A percentile compares a stretch with the other conserved stretches of the same genome.
Conservation (phyloP, 1,140 invertebrate species). For the Orchesella cincta region DNA sequence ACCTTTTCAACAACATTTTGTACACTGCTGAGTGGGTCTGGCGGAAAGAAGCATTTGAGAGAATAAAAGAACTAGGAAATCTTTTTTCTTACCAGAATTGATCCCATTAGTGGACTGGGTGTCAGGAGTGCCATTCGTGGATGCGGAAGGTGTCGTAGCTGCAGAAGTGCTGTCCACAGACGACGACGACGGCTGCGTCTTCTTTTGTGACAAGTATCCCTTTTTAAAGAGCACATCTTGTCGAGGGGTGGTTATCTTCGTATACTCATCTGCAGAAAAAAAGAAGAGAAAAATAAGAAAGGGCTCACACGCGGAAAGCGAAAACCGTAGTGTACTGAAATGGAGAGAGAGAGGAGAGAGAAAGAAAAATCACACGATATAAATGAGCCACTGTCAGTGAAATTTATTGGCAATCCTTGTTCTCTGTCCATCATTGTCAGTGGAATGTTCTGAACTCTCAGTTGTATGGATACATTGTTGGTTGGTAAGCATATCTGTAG, state of each 20-base stretch:
- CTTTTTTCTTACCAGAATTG: constrained; percentile 47
- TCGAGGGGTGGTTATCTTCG: constrained; percentile 68
- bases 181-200: constrained; percentile 54
- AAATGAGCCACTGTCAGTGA: constrained; percentile 26
- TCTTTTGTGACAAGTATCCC: constrained; percentile 67
- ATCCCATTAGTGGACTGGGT: constrained; percentile 52
- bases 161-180: constrained; percentile 52
- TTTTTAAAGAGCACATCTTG: constrained; percentile 74
- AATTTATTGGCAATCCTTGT: constrained; percentile 30
- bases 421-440: constrained; percentile 27
- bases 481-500: neutral
- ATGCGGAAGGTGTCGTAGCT: constrained; percentile 49
- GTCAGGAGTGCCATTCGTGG: constrained; percentile 51
- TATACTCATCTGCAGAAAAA: constrained; percentile 66
- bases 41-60: too few relatives aligned
- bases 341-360: neutral
- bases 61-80: too few relatives aligned
- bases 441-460: too few relatives aligned
- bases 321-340: constrained; percentile 1
- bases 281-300: constrained; percentile 33
- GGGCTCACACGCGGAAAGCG: neutral
- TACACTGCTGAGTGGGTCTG: too few relatives aligned
- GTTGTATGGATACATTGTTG: too few relatives aligned
- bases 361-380: constrained; percentile 27
- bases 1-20: too few relatives aligned